Evolutionary conservation across 2,797 vertebrate genomes (phyloP).

Genomic region (Astyanax mexicanus): DNA sequence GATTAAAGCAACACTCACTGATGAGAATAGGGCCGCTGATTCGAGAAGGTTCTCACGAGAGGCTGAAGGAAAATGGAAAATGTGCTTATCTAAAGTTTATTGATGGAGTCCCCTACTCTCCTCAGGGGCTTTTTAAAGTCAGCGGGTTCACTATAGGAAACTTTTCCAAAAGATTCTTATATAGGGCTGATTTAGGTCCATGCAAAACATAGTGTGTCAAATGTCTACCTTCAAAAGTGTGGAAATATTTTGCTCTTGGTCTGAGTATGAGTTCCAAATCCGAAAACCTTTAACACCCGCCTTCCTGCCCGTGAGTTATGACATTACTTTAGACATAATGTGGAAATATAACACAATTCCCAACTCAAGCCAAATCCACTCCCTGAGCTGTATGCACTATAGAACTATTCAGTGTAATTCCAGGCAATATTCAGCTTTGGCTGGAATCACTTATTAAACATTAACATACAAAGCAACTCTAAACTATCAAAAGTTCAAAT

Average conservation of each 20-base stretch:
- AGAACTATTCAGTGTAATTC: slow-evolving; percentile 2
- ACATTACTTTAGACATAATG: slow-evolving; percentile 32
- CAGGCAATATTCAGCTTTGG: slow-evolving; percentile 14
- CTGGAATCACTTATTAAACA: slow-evolving; percentile 14
- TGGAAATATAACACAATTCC: slow-evolving; percentile 19
- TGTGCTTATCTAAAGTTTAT: slow-evolving; percentile 36
- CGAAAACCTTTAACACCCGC: slow-evolving; percentile 23
- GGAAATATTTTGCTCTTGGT: slow-evolving; percentile 22
- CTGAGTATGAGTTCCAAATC: slow-evolving; percentile 26
- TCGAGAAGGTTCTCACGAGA: slow-evolving; percentile 27
- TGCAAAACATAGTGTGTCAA: slow-evolving; percentile 28
- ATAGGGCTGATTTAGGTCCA: slow-evolving; percentile 36
- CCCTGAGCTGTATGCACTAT: slow-evolving; percentile 1
- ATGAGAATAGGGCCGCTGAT: neutral
- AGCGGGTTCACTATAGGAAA: slow-evolving; percentile 27
- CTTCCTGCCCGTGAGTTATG: slow-evolving; percentile 27
- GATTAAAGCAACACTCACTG: slow-evolving; percentile 12
- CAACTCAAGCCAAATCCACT: slow-evolving; percentile 13
- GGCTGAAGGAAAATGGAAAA: neutral
- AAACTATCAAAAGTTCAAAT: neutral
- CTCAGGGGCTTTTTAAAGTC: slow-evolving; percentile 26
- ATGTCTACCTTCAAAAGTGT: slow-evolving; percentile 23
- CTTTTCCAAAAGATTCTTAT: slow-evolving; percentile 21
- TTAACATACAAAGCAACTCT: slow-evolving; percentile 18
- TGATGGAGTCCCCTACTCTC: slow-evolving; percentile 30